Conservation (phyloP, 2,888 invertebrate species). For the Mactromeris polynyma region DNA sequence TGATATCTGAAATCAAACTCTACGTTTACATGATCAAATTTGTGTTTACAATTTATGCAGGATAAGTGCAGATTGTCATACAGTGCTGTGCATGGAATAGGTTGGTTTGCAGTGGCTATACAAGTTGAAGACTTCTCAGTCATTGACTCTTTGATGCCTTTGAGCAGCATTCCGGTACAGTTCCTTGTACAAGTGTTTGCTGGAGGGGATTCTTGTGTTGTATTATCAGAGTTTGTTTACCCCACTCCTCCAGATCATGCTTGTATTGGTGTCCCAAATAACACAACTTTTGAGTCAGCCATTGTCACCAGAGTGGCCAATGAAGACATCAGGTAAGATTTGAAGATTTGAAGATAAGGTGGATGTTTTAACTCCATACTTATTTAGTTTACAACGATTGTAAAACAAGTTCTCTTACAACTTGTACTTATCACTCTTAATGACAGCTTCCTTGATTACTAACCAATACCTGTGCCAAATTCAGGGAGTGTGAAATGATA, state of each 20-base stretch:
- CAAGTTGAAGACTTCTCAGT: conserved; percentile 51
- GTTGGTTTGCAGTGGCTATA: conserved; percentile 55
- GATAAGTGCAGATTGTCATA: conserved; percentile 21
- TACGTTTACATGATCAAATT: neutral
- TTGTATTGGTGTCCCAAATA: conserved; percentile 36
- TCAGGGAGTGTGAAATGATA: too few species aligned
- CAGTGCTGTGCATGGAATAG: conserved; percentile 21
- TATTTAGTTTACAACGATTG: too few species aligned
- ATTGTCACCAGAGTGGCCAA: conserved; percentile 24
- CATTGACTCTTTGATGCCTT: neutral
- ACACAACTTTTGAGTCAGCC: neutral
- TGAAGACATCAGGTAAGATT: conserved; percentile 22
- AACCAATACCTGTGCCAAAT: too few species aligned
- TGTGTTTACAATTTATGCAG: neutral
- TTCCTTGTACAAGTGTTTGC: conserved; percentile 42
- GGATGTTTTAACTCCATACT: too few species aligned
- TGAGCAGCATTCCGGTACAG: conserved; percentile 57
- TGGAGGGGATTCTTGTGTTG: conserved; percentile 12
- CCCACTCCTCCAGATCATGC: conserved; percentile 45
- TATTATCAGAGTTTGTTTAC: conserved; percentile 21
- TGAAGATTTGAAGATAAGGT: too few species aligned
- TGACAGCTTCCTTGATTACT: too few species aligned
- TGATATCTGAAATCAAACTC: too few species aligned
- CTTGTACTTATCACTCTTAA: too few species aligned
- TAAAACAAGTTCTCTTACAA: too few species aligned